phyloP scores from a whole-genome alignment of 2,797 vertebrate species.

The Anabas testudineus region DNA sequence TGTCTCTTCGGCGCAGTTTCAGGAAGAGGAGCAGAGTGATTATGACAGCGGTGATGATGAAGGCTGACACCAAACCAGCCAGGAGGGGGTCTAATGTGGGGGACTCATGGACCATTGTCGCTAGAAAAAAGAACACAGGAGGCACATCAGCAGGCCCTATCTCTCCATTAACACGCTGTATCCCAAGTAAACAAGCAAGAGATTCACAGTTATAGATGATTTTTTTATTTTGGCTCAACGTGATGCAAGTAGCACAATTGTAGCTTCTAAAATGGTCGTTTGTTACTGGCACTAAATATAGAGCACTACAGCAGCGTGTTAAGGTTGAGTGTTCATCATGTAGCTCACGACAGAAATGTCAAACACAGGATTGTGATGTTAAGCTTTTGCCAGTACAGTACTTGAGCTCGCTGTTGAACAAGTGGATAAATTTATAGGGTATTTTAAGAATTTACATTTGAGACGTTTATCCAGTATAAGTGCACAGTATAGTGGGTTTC shows the following conservation, averaged over 20 bases:
- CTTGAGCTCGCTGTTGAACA: conserved; percentile 4
- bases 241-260: conserved; percentile 4
- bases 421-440: neutral
- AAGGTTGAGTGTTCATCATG: conserved; percentile 14
- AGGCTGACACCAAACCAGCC: conserved; percentile 88
- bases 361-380: conserved; percentile 55
- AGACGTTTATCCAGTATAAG: neutral
- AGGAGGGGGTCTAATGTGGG: conserved; percentile 85
- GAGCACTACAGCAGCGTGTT: conserved; percentile 11
- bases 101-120: conserved; percentile 21
- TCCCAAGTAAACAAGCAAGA: neutral
- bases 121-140: conserved; percentile 44
- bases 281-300: conserved; percentile 43
- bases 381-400: conserved; percentile 20
- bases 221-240: neutral
- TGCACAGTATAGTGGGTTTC: neutral
- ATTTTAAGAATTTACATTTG: neutral
- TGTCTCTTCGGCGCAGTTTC: conserved; percentile 86
- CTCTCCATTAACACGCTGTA: neutral
- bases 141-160: conserved; percentile 19
- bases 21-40: conserved; percentile 89
- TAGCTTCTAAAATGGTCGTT: conserved; percentile 9
- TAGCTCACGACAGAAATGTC: conserved; percentile 49
- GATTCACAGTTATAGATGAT: neutral
- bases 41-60: conserved; percentile 86